phyloP scores from a whole-genome alignment of 64 coral and sea anemone species.

The Astreopora myriophthalma region DNA sequence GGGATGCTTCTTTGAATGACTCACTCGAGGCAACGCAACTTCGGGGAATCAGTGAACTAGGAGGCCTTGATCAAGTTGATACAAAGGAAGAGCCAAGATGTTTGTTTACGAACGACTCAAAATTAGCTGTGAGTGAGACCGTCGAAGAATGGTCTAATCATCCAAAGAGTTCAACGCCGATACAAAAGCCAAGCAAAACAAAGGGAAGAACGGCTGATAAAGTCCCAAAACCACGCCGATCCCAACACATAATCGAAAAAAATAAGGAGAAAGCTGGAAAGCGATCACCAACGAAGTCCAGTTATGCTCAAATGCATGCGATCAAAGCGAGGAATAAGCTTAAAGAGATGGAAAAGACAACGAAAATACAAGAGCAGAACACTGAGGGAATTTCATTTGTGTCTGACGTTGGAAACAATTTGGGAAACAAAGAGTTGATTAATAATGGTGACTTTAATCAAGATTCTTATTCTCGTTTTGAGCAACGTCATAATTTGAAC shows the following conservation, averaged over 20 bases:
- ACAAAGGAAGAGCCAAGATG: background rate
- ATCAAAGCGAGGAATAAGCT: constrained; percentile 40
- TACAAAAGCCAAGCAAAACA: background rate
- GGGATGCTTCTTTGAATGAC: constrained; percentile 9
- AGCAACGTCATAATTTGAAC: no score
- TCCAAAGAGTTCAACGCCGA: constrained; percentile 24
- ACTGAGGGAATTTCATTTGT: background rate
- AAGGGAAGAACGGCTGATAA: background rate
- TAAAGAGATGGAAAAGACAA: background rate
- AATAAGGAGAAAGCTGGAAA: constrained; percentile 49
- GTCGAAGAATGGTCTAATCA: background rate
- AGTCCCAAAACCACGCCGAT: background rate
- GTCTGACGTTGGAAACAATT: background rate
- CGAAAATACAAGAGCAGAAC: background rate
- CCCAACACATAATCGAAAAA: constrained; percentile 32
- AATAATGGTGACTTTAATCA: background rate
- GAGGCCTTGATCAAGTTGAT: background rate
- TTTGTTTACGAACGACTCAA: background rate
- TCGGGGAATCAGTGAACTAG: background rate
- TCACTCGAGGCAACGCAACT: constrained; percentile 19
- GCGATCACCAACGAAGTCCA: constrained; percentile 18
- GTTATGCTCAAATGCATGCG: constrained; percentile 73
- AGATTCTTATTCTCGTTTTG: background rate
- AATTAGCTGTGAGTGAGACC: background rate
- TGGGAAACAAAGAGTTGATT: background rate